Conservation (phyloP, 2,888 invertebrate species). For the Willowsia nigromaculata region DNA sequence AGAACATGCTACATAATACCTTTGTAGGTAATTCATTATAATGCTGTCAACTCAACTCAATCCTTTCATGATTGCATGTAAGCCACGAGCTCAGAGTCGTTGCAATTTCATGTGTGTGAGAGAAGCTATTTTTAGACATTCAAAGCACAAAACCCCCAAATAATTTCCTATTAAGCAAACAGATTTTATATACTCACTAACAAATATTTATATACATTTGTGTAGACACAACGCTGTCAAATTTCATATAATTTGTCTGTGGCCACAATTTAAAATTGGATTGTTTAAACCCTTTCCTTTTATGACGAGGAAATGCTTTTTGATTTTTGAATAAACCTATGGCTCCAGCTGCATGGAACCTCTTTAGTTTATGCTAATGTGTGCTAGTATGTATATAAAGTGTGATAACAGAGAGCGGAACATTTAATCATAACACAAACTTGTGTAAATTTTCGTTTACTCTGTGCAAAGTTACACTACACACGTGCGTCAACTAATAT, state of each 20-base stretch:
- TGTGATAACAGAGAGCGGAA: too few species aligned
- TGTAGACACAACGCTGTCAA: not conserved
- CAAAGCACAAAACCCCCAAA: not conserved
- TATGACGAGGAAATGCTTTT: too few species aligned
- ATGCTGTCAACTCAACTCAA: constrained; percentile 46
- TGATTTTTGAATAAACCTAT: too few species aligned
- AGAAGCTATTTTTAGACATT: constrained; percentile 1
- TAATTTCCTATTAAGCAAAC: not conserved
- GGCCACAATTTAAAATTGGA: too few species aligned
- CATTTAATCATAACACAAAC: too few species aligned
- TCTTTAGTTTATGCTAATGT: too few species aligned
- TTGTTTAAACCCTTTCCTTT: too few species aligned
- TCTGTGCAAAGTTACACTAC: too few species aligned
- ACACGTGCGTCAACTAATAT: too few species aligned
- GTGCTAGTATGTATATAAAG: too few species aligned
- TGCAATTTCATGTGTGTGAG: not conserved
- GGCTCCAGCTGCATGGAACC: too few species aligned
- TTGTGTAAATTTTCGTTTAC: too few species aligned
- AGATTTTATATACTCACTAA: not conserved
- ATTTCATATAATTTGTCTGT: not conserved
- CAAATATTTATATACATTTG: not conserved
- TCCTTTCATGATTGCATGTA: constrained; percentile 9
- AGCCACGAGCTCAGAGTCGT: not conserved
- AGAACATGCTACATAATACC: not conserved
- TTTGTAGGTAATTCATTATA: constrained; percentile 55